Base-by-base conservation (phyloP, 1,140 invertebrate species). In the Cydia strobilella region DNA sequence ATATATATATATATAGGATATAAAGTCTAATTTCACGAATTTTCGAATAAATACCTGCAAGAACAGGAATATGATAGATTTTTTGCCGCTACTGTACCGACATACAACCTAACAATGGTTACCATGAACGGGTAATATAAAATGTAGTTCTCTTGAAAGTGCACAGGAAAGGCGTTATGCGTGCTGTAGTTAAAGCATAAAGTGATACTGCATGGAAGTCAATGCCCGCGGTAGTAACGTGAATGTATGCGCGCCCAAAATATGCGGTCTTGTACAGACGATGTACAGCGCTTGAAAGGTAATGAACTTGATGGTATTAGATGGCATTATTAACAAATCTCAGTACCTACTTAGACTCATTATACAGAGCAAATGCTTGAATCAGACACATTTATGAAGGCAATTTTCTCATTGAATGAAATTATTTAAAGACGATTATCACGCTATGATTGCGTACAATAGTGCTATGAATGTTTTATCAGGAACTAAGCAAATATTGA, bases 151-250 rank as follows among this genome's bases (percentile, higher is more conserved):
- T 69, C 65, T 39, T 35, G 65, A 31, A 69, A 69, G 9, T 69
- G 65, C 65, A 69, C 65, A 66, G 63, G 63, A 66, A 66, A 66
- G 27, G 63, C 23, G 63, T 66, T 3, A 31, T 66, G 65, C 31
- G 65, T 35, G 31, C 65, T 31, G 20, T 59, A 20, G 31, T 39
- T 39, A 13, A 18, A 18, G 13, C 65, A 35, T n/a, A 35, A 18
- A 69, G 31, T 35, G 18, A 35, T 15, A 18, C 27, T 69, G 65
- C 65, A 35, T n/a, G 31, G 35, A 69, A 69, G 65, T 69, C 65
- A 69, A 69, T 35, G 65, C 31, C 31, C 65, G 31, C 65, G 12
- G 63, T 31, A 15, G 65, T 39, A 59, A 59, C 65, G 65, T 69
- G 65, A 35, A 42, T 18, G 31, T 35, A 69, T 69, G 65, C 65